A percentile compares a stretch with the other conserved stretches of the same genome.
Conservation (phyloP, 2,113 vertebrate species). For the Tiliqua scincoides region DNA sequence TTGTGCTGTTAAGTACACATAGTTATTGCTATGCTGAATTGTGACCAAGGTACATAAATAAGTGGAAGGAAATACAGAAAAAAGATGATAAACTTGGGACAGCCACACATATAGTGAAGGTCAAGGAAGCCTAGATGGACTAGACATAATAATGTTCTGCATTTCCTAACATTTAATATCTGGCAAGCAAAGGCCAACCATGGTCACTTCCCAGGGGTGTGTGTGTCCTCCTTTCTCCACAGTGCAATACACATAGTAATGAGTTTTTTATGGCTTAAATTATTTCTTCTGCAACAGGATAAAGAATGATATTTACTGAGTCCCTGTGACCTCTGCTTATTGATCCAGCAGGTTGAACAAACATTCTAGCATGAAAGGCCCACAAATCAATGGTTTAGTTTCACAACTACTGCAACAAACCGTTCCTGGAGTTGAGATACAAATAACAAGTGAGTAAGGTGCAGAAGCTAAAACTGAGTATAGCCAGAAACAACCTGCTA, state of each 20-base stretch:
- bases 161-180: conserved; percentile 21
- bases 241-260: conserved; percentile 17
- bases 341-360: conserved; percentile 37
- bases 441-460: background rate
- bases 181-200: conserved; percentile 16
- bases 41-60: background rate
- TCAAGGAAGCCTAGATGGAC: background rate
- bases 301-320: conserved; percentile 1
- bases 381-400: conserved; percentile 21
- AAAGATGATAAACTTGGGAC: background rate
- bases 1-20: background rate
- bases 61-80: background rate
- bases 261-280: background rate
- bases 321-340: conserved; percentile 1
- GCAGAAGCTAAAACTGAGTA: conserved; percentile 6
- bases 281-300: conserved; percentile 39
- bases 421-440: conserved; percentile 2
- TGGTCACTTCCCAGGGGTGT: conserved; percentile 6
- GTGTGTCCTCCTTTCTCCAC: background rate
- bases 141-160: background rate
- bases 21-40: background rate
- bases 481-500: background rate
- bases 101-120: background rate
- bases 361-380: conserved; percentile 12
- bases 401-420: background rate